A percentile compares a stretch with the other conserved stretches of the same genome.
Evolutionary conservation across 2,888 invertebrate species (phyloP).

Genomic region (Cheilosia impressa): DNA sequence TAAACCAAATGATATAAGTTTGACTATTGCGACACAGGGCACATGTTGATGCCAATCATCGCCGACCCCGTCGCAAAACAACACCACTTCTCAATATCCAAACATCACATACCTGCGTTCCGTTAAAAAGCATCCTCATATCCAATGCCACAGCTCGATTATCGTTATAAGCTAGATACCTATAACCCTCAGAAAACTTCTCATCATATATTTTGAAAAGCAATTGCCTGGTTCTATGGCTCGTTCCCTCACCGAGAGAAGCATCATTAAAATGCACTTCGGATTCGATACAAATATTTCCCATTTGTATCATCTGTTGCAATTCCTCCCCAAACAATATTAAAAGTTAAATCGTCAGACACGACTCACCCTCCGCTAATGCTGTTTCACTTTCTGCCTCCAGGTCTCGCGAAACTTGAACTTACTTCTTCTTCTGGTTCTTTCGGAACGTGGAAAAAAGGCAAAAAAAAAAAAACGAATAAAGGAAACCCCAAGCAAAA

Average conservation of each 20-base stretch:
- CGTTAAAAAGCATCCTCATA: too few relatives aligned
- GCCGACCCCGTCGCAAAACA: too few relatives aligned
- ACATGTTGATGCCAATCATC: too few relatives aligned
- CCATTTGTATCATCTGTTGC: slow-evolving; percentile 76
- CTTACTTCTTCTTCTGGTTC: slow-evolving; percentile 10
- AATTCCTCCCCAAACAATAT: slow-evolving; percentile 73
- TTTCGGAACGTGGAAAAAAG: slow-evolving; percentile 27
- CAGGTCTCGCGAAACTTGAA: slow-evolving; percentile 34
- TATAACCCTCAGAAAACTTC: slow-evolving; percentile 24
- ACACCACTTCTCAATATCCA: too few relatives aligned
- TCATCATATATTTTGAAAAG: slow-evolving; percentile 22
- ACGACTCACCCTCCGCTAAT: slow-evolving; percentile 28
- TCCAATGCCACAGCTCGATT: too few relatives aligned
- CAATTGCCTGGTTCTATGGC: slow-evolving; percentile 15
- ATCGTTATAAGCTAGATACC: too few relatives aligned
- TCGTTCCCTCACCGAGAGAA: slow-evolving; percentile 6
- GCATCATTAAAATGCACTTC: slow-evolving; percentile 72
- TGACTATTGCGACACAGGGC: too few relatives aligned
- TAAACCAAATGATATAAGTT: too few relatives aligned
- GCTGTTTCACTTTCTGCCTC: slow-evolving; percentile 33
- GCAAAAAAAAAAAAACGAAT: slow-evolving; percentile 10
- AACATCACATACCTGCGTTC: too few relatives aligned
- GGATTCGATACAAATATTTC: slow-evolving; percentile 70
- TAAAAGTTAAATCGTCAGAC: slow-evolving; percentile 71
- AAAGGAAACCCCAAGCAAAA: slow-evolving; percentile 37